These are phyloP conservation scores for Gallinago jamesoni DNA, from an alignment of 2,113 vertebrate species.

Conservation along the genomic window DNA sequence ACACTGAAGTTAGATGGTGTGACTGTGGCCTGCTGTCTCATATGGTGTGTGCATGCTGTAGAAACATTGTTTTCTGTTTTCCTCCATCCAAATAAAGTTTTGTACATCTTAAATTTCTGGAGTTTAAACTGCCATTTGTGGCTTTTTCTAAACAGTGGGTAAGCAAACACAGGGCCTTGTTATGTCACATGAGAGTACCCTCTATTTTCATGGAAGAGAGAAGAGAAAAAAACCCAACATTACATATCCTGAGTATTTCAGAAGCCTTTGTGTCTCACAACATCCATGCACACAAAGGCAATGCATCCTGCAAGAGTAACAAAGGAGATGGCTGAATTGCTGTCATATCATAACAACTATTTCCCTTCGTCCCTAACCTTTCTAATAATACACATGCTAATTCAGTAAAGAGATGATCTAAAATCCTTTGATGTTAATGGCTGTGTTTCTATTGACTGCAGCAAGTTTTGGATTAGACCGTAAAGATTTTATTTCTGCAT, in stretches of 20 bases:
- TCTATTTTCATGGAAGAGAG: neutral
- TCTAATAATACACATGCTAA: neutral
- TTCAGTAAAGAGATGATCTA: neutral
- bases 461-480: neutral
- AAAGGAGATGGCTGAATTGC: neutral
- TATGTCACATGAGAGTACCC: neutral
- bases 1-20: neutral
- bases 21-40: neutral
- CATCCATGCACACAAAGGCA: neutral
- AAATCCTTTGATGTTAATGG: neutral
- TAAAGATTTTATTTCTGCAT: slow-evolving; percentile 10
- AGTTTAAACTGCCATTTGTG: neutral
- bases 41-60: fast-evolving
- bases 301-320: neutral
- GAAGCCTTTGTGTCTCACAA: neutral
- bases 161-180: neutral
- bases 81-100: neutral
- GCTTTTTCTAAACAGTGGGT: neutral
- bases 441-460: neutral
- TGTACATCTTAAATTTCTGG: neutral
- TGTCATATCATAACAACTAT: neutral
- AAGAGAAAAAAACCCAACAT: neutral
- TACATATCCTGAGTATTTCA: neutral
- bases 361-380: neutral
- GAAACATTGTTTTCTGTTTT: neutral